phyloP scores from a whole-genome alignment of 2,113 vertebrate species.

The Myotis brandtii region DNA sequence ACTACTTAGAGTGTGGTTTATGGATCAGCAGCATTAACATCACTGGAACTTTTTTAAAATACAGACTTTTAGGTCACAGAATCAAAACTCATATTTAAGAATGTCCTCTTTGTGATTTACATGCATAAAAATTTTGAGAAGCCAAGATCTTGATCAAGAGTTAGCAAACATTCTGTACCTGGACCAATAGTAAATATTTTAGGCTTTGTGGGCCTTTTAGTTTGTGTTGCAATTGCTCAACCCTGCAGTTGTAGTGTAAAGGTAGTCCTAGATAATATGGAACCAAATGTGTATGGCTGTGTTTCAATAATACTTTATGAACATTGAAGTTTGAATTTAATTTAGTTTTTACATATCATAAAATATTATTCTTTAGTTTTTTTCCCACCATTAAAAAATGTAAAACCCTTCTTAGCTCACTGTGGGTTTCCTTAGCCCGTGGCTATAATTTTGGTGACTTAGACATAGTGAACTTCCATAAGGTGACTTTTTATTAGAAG shows the following conservation, averaged over 20 bases:
- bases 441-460: background rate
- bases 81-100: background rate
- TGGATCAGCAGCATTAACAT: background rate
- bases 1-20: background rate
- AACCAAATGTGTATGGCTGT: background rate
- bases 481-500: background rate
- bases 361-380: background rate
- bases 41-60: background rate
- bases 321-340: background rate
- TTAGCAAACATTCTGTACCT: background rate
- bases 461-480: background rate
- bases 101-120: background rate
- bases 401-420: background rate
- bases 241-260: background rate
- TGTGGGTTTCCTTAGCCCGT: background rate
- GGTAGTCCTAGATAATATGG: background rate
- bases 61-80: background rate
- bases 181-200: background rate
- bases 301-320: background rate
- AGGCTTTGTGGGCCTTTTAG: background rate
- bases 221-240: background rate
- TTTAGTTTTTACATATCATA: background rate
- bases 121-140: background rate
- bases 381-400: background rate
- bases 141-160: background rate